Conservation (phyloP, 2,888 invertebrate genomes). For the Nudaria mundana region DNA sequence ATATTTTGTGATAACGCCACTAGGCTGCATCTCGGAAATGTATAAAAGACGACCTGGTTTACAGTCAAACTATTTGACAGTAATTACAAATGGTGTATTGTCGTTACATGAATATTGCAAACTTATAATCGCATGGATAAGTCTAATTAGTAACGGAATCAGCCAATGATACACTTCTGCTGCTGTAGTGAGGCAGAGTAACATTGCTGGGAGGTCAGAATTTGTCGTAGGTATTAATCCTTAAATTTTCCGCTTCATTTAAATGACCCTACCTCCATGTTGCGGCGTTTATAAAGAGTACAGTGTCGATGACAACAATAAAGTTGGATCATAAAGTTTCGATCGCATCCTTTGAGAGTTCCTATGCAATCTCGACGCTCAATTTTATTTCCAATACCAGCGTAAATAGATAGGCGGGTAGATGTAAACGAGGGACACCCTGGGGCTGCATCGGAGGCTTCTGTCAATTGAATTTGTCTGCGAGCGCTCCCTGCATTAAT, state of each 20-base stretch:
- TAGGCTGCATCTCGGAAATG: constrained; percentile 71
- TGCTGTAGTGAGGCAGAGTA: constrained; percentile 4
- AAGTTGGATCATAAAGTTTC: constrained; percentile 68
- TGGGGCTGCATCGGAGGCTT: constrained; percentile 65
- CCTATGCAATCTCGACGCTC: constrained; percentile 70
- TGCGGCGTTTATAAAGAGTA: constrained; percentile 53
- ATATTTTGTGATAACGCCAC: constrained; percentile 81
- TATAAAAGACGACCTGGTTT: constrained; percentile 67
- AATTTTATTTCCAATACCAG: constrained; percentile 69
- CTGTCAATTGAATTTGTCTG: constrained; percentile 80
- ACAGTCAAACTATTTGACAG: constrained; percentile 61
- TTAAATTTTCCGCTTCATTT: constrained; percentile 48
- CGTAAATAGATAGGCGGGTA: constrained; percentile 70
- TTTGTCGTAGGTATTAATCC: constrained; percentile 35
- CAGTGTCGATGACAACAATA: constrained; percentile 64
- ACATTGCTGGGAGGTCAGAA: constrained; percentile 20
- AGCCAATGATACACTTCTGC: no score
- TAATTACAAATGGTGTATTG: constrained; percentile 48
- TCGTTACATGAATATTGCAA: constrained; percentile 41
- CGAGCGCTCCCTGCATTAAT: constrained; percentile 72
- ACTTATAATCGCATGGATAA: constrained; percentile 29
- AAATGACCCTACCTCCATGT: constrained; percentile 37
- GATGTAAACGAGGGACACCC: constrained; percentile 70
- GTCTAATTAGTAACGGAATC: constrained; percentile 17
- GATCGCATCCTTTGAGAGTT: constrained; percentile 65